Percentiles rank a stretch among this genome's conserved stretches.
Evolutionary conservation across 2,888 invertebrate genomes (phyloP).

Genomic region (Mimas tiliae): DNA sequence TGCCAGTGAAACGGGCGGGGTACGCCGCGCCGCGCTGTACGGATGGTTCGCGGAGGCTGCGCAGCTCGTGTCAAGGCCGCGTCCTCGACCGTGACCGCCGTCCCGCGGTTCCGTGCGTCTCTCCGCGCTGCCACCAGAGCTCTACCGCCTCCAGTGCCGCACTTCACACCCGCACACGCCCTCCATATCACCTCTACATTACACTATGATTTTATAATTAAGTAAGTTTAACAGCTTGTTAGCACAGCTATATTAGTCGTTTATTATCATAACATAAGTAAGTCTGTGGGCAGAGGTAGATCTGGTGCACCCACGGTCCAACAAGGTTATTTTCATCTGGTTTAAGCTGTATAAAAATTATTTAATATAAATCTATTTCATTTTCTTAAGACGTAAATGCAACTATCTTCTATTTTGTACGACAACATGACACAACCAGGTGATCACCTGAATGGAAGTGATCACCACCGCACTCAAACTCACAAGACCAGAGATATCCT

Average conservation of each 20-base stretch:
- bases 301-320: too few relatives aligned
- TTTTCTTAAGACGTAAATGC: too few relatives aligned
- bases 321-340: too few relatives aligned
- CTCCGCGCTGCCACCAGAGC: slow-evolving; percentile 33
- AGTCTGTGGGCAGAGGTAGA: too few relatives aligned
- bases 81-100: slow-evolving; percentile 78
- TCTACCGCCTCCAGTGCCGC: background rate
- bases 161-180: slow-evolving; percentile 14
- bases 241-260: background rate
- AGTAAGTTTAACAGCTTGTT: background rate
- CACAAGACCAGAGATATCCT: too few relatives aligned
- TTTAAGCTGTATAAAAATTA: too few relatives aligned
- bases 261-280: too few relatives aligned
- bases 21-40: background rate
- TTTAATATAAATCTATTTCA: too few relatives aligned
- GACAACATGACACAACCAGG: too few relatives aligned
- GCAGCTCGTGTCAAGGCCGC: slow-evolving; percentile 76
- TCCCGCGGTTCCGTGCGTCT: slow-evolving; percentile 38
- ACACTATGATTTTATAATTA: background rate
- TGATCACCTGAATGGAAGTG: too few relatives aligned
- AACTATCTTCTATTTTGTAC: too few relatives aligned
- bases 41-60: slow-evolving; percentile 60
- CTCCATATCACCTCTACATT: background rate
- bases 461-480: too few relatives aligned
- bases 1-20: background rate